Conservation (phyloP, 2,113 vertebrate species). For the Callipepla squamata region DNA sequence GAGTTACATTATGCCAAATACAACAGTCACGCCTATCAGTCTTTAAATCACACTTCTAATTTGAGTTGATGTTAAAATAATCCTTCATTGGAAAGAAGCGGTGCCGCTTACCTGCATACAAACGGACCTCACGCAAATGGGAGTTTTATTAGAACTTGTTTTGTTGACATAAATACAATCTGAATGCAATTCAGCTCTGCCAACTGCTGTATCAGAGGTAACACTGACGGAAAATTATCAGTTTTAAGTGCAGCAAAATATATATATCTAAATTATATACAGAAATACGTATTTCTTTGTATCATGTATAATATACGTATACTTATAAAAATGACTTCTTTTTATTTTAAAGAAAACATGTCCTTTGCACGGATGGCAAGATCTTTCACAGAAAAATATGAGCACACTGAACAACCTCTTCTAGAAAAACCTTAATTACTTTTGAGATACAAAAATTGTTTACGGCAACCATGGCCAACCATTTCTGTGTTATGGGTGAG, state of each 20-base stretch:
- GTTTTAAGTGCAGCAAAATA: not conserved
- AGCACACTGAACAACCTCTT: not conserved
- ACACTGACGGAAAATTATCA: not conserved
- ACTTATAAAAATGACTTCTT: not conserved
- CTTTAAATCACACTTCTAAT: not conserved
- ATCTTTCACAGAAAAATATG: not conserved
- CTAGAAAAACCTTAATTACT: not conserved
- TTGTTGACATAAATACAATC: not conserved
- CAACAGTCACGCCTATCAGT: not conserved
- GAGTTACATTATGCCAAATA: not conserved
- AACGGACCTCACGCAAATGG: not conserved
- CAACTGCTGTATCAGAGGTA: not conserved
- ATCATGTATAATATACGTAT: not conserved
- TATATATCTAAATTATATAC: not conserved
- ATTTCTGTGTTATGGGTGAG: not conserved
- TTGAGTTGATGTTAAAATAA: not conserved
- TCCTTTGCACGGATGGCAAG: not conserved
- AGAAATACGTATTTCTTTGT: not conserved
- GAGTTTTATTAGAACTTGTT: not conserved
- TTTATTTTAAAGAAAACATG: not conserved
- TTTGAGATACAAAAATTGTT: constrained; percentile 32
- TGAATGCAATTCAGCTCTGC: not conserved
- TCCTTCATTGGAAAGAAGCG: not conserved
- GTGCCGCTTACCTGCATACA: not conserved
- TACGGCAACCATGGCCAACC: not conserved